These are phyloP conservation scores for Tauraco hartlaubi DNA, from an alignment of 2,797 vertebrate species.

Conservation along the genomic window DNA sequence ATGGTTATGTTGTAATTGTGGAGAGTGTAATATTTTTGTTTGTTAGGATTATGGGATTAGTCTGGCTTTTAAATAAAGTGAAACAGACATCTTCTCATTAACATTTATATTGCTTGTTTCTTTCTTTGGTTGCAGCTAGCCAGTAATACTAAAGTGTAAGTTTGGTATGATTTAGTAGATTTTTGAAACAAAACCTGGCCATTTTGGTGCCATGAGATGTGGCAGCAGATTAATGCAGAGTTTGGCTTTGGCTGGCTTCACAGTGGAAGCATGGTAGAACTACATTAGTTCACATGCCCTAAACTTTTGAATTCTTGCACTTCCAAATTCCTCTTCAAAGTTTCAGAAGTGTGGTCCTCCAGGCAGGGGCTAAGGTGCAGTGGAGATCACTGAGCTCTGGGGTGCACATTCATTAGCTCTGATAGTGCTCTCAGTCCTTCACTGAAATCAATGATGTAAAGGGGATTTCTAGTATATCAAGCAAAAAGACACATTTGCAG, in stretches of 20 bases:
- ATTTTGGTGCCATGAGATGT: neutral
- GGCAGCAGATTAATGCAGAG: neutral
- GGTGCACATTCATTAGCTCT: neutral
- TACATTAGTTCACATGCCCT: neutral
- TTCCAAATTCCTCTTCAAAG: neutral
- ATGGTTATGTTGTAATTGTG: conserved; percentile 41
- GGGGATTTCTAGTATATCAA: neutral
- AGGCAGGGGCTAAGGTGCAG: neutral
- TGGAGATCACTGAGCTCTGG: neutral
- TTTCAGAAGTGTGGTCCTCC: neutral
- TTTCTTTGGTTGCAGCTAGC: conserved; percentile 48
- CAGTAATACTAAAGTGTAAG: neutral
- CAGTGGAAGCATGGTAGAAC: neutral
- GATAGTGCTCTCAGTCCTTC: neutral
- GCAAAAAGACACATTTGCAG: neutral
- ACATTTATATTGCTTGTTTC: conserved; percentile 83
- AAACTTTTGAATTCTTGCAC: neutral
- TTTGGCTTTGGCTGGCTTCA: neutral
- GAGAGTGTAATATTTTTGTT: conserved; percentile 63
- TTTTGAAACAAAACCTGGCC: conserved; percentile 34
- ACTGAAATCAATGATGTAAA: neutral
- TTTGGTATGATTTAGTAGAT: conserved; percentile 16
- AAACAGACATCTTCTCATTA: conserved; percentile 79
- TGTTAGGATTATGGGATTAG: conserved; percentile 70
- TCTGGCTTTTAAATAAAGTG: conserved; percentile 68